Evolutionary conservation across 2,888 invertebrate genomes (phyloP), one percentile per base, ranked within the genome.

Genomic region (Polyommatus icarus): DNA sequence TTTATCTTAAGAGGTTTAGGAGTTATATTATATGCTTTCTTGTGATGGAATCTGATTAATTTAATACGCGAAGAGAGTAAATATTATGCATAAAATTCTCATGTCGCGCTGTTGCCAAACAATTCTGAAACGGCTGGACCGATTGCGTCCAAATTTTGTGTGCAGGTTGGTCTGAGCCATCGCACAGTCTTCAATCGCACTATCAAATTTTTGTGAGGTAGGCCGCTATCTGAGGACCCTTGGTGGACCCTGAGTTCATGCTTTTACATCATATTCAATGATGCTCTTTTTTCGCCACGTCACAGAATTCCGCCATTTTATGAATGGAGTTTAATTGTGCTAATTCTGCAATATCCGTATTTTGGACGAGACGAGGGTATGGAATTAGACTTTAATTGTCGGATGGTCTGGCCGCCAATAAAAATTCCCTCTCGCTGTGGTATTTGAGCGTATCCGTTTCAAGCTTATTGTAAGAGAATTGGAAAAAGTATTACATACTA

Each of bases 331-430:
- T 67, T 67, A 67, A 67, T 67, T 67, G 67, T 5, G 15, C 67
- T 67, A 67, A 67, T 67, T 29, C 67, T 12, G 67, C 1, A 67
- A 67, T 67, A 32, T 67, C 67, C 67, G 67, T 67, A 67, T 67
- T 67, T 67, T 67, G 5, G 29, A 18, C 67, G 67, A 67, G 67
- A 67, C 67, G 15, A 67, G 67, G 67, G 67, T 67, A 29, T 67
- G 6, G 24, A 32, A 67, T 61, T 61, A 61, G 61, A 12, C 24
- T 5, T 61, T 61, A 24, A 61, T 67, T 67, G 67, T 29, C 67
- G 5, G 67, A 1, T 29, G 29, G 67, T 67, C 67, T 67, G 67
- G 67, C 29, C 67, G 29, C 67, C 67, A 67, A 67, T 67, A 67
- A 67, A 67, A 67, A 67, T 67, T 67, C 67, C 32, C 6, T 4